Conservation (phyloP, 64 coral and sea anemone species). For the Trachythela sp. region DNA sequence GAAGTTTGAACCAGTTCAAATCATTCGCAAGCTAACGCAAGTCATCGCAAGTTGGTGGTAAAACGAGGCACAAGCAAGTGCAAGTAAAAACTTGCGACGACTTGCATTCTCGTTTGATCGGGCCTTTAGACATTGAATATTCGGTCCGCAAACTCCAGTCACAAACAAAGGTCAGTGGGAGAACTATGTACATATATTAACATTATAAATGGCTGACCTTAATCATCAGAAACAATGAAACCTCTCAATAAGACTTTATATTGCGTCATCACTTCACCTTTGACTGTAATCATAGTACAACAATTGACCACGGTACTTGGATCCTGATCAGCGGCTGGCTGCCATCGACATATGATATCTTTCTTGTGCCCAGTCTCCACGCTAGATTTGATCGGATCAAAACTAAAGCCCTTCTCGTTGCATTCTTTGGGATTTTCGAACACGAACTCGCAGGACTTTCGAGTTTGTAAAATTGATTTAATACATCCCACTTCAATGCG, state of each 20-base stretch:
- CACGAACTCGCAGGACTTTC: slow-evolving; percentile 73
- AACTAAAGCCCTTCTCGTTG: slow-evolving; percentile 82
- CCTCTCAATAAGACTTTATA: slow-evolving; percentile 89
- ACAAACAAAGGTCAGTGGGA: too few relatives aligned
- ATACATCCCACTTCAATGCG: neutral
- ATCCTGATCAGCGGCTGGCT: slow-evolving; percentile 72
- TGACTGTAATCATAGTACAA: slow-evolving; percentile 57
- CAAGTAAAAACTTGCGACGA: too few relatives aligned
- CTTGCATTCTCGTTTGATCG: too few relatives aligned
- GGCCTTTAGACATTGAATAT: too few relatives aligned
- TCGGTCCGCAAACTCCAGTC: too few relatives aligned
- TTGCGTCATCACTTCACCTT: slow-evolving; percentile 80
- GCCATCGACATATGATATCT: slow-evolving; percentile 77
- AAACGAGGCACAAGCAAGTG: too few relatives aligned
- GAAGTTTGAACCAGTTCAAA: too few relatives aligned
- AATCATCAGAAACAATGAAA: slow-evolving; percentile 42
- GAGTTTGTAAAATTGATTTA: neutral
- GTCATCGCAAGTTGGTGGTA: too few relatives aligned
- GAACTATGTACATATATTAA: neutral
- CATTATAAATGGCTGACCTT: neutral
- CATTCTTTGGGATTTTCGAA: slow-evolving; percentile 96
- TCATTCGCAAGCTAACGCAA: too few relatives aligned
- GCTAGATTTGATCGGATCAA: slow-evolving; percentile 86
- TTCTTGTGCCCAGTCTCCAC: slow-evolving; percentile 80
- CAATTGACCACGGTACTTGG: slow-evolving; percentile 40